phyloP scores from a whole-genome alignment of 2,888 invertebrate species.

The Ormyrus rosae region DNA sequence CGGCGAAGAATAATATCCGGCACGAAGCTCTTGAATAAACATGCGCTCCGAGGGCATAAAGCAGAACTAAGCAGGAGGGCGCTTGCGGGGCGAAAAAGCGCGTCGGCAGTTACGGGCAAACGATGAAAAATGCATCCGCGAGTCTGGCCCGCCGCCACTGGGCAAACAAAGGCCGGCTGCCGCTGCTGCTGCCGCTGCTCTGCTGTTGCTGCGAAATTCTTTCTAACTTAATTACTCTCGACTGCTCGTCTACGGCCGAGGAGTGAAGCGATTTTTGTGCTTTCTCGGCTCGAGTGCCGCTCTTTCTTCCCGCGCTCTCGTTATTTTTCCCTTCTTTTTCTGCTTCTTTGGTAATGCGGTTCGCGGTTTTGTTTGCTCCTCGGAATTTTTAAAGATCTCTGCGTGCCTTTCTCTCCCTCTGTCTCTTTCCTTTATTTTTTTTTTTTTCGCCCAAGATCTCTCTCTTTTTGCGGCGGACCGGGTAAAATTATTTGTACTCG shows the following conservation, averaged over 20 bases:
- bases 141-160: slow-evolving; percentile 30
- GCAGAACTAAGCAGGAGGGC: slow-evolving; percentile 60
- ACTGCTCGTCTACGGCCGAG: slow-evolving; percentile 15
- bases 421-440: no score
- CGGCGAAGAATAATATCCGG: slow-evolving; percentile 16
- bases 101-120: slow-evolving; percentile 67
- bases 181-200: no score
- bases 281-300: slow-evolving; percentile 47
- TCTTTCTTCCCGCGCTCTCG: slow-evolving; percentile 14
- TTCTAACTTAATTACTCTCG: slow-evolving; percentile 70
- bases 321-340: neutral
- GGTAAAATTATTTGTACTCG: slow-evolving; percentile 46
- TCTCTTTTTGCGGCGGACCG: slow-evolving; percentile 10
- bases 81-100: slow-evolving; percentile 33
- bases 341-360: neutral
- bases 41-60: slow-evolving; percentile 67
- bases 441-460: neutral
- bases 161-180: slow-evolving; percentile 58
- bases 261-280: slow-evolving; percentile 32
- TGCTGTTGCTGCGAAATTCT: slow-evolving; percentile 63
- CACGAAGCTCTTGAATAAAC: slow-evolving; percentile 74
- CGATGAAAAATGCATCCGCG: slow-evolving; percentile 71
- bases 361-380: slow-evolving; percentile 29
- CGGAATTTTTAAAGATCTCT: slow-evolving; percentile 39
- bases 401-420: neutral